Percentiles rank a stretch among this genome's conserved stretches.
These are phyloP conservation scores for Porphyrio hochstetteri DNA, from an alignment of 2,113 vertebrate species.

Conservation along the genomic window DNA sequence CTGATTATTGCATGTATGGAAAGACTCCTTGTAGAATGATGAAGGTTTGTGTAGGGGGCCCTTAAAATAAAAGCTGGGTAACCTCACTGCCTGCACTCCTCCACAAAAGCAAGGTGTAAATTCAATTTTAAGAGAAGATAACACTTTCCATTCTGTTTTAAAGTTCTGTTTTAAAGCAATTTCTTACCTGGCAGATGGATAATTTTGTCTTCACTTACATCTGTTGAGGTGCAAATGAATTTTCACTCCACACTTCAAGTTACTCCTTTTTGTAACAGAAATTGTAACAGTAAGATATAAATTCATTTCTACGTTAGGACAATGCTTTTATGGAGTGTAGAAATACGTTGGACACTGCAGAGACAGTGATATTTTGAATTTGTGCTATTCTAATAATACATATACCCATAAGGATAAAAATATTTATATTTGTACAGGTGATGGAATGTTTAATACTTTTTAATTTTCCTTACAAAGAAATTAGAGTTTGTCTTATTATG, in stretches of 20 bases:
- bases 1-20: neutral
- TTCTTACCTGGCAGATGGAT: slow-evolving; percentile 72
- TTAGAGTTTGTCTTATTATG: neutral
- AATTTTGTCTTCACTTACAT: slow-evolving; percentile 64
- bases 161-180: slow-evolving; percentile 70
- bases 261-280: slow-evolving; percentile 40
- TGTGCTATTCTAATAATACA: neutral
- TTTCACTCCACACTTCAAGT: slow-evolving; percentile 62
- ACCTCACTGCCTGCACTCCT: slow-evolving; percentile 30
- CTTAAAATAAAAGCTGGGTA: slow-evolving; percentile 34
- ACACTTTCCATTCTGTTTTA: slow-evolving; percentile 65
- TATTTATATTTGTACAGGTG: neutral
- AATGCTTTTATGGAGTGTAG: neutral
- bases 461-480: neutral
- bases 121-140: slow-evolving; percentile 69
- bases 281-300: slow-evolving; percentile 28
- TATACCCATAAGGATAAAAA: neutral
- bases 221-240: slow-evolving; percentile 76
- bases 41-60: neutral
- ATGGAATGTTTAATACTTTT: neutral
- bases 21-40: neutral
- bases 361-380: neutral
- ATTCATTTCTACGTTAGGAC: neutral
- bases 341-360: neutral
- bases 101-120: slow-evolving; percentile 62